phyloP scores from a whole-genome alignment of 30 jellyfish, hydroid and myxozoan genomes.

The Aurelia sp. region DNA sequence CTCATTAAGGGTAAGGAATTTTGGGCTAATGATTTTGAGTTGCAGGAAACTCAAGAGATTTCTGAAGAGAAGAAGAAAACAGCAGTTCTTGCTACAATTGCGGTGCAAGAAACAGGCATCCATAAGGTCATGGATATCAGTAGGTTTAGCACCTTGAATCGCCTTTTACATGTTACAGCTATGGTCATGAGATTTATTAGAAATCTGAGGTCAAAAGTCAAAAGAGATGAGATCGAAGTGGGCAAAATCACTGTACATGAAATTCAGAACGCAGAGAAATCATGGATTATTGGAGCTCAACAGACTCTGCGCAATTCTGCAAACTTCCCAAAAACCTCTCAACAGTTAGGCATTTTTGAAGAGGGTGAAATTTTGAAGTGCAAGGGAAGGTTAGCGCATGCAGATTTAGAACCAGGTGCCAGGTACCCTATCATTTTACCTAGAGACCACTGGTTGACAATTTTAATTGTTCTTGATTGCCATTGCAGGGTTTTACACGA shows the following conservation, averaged over 20 bases:
- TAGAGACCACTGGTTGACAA: neutral
- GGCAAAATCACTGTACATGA: neutral
- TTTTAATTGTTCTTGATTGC: neutral
- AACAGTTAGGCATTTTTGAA: neutral
- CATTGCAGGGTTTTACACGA: constrained; percentile 3
- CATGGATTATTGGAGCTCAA: constrained; percentile 9
- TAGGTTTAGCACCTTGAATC: neutral
- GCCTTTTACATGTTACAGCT: neutral
- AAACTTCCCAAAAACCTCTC: neutral
- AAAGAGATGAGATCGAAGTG: neutral
- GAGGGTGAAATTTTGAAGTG: neutral
- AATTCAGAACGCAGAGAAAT: neutral
- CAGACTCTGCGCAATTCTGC: neutral
- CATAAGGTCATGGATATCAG: neutral
- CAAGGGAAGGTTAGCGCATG: neutral
- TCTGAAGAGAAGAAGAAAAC: neutral
- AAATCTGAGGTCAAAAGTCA: neutral
- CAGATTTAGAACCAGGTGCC: neutral
- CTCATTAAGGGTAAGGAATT: neutral
- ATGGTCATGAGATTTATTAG: neutral
- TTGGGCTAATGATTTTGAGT: neutral
- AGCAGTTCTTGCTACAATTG: neutral
- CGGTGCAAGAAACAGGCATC: neutral
- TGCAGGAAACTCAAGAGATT: neutral
- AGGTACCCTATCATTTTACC: constrained; percentile 7